Conservation (phyloP, 2,888 invertebrate genomes). For the Rapana venosa region DNA sequence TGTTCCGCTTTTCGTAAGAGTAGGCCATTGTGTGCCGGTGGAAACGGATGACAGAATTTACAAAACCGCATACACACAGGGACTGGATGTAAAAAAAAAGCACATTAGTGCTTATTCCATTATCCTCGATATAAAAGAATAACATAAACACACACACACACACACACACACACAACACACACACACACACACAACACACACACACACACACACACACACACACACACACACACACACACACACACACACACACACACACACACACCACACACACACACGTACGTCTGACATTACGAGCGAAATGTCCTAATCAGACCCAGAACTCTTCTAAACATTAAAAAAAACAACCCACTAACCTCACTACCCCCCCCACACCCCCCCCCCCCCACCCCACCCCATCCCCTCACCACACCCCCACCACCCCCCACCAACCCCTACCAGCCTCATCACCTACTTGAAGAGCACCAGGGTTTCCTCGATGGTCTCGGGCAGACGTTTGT, state of each 20-base stretch:
- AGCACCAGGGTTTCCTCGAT: conserved; percentile 38
- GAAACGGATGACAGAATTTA: too few species aligned
- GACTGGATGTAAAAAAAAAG: too few species aligned
- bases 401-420: not conserved
- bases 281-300: too few species aligned
- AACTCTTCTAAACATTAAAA: too few species aligned
- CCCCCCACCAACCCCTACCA: not conserved
- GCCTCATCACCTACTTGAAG: not conserved
- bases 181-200: not conserved
- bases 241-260: not conserved
- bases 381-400: not conserved
- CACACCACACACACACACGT: not conserved
- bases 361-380: too few species aligned
- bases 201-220: not conserved
- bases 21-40: too few species aligned
- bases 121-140: too few species aligned
- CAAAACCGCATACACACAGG: too few species aligned
- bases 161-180: not conserved
- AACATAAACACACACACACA: not conserved
- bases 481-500: conserved; percentile 39
- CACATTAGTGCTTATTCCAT: too few species aligned
- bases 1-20: too few species aligned
- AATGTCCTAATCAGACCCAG: too few species aligned
- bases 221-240: not conserved
- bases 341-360: too few species aligned